Conservation (phyloP, 1,140 invertebrate genomes). For the Sesamia nonagrioides region DNA sequence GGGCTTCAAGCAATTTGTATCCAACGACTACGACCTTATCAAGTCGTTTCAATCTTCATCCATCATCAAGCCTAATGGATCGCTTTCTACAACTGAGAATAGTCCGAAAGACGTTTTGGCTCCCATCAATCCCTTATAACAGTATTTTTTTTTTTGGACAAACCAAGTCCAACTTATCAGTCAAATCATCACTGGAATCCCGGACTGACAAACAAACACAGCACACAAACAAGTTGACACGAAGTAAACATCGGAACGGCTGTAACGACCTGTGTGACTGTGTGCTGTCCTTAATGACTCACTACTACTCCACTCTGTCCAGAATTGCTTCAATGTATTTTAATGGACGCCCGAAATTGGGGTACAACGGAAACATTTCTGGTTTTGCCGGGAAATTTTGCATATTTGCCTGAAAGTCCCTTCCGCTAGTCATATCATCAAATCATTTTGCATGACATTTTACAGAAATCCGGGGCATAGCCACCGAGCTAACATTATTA, state of each 20-base stretch:
- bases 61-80: too few species aligned
- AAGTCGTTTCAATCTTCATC: too few species aligned
- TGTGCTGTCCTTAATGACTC: slow-evolving; percentile 26
- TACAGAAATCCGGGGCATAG: too few species aligned
- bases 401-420: neutral
- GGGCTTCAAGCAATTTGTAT: neutral
- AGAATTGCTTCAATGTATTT: slow-evolving; percentile 34
- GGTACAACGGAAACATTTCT: neutral
- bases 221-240: neutral
- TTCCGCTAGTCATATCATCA: neutral
- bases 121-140: too few species aligned
- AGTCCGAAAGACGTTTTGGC: too few species aligned
- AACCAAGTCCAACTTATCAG: neutral
- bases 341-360: slow-evolving; percentile 13
- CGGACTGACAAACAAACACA: neutral
- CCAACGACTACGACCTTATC: neutral
- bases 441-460: too few species aligned
- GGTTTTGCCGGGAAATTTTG: neutral
- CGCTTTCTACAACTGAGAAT: too few species aligned
- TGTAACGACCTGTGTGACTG: slow-evolving; percentile 12
- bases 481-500: too few species aligned
- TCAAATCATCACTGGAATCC: neutral
- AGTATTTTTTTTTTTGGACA: too few species aligned
- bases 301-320: neutral
- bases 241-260: slow-evolving; percentile 12